Conservation (phyloP, 2,113 vertebrate genomes). For the Barbus barbus region DNA sequence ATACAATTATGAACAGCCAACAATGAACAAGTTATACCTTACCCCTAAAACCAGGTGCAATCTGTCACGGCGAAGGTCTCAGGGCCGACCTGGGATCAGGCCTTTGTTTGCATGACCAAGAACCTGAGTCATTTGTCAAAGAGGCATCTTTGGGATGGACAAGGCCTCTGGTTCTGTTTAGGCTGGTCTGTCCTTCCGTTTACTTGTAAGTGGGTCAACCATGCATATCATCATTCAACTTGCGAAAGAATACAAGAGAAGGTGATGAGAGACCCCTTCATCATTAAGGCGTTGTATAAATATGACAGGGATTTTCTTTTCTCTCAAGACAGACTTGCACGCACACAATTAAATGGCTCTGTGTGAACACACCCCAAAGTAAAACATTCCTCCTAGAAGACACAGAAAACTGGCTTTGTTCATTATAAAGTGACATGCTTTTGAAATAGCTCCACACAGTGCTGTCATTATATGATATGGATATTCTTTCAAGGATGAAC, state of each 20-base stretch:
- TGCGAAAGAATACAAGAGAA: constrained; percentile 46
- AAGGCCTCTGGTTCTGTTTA: constrained; percentile 47
- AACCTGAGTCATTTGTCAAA: constrained; percentile 44
- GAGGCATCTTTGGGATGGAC: constrained; percentile 29
- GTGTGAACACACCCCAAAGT: constrained; percentile 54
- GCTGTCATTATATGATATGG: constrained; percentile 7
- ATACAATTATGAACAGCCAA: constrained; percentile 42
- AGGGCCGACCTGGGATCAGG: constrained; percentile 42
- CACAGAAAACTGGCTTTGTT: constrained; percentile 46
- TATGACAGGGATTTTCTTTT: constrained; percentile 53
- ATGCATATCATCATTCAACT: constrained; percentile 42
- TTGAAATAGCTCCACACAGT: constrained; percentile 1
- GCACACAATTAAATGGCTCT: constrained; percentile 54
- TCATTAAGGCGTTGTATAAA: constrained; percentile 53
- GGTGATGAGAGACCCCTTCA: constrained; percentile 48
- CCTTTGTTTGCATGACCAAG: constrained; percentile 48
- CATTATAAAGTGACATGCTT: constrained; percentile 27
- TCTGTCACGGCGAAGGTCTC: constrained; percentile 39
- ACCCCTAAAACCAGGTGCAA: constrained; percentile 49
- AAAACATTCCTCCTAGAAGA: constrained; percentile 50
- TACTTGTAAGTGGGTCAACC: constrained; percentile 36
- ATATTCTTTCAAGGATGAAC: neutral
- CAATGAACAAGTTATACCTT: constrained; percentile 15
- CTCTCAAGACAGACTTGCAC: constrained; percentile 46
- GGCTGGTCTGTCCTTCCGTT: constrained; percentile 45